Evolutionary conservation across 2,113 vertebrate species (phyloP).

Genomic region (Takifugu bimaculatus): DNA sequence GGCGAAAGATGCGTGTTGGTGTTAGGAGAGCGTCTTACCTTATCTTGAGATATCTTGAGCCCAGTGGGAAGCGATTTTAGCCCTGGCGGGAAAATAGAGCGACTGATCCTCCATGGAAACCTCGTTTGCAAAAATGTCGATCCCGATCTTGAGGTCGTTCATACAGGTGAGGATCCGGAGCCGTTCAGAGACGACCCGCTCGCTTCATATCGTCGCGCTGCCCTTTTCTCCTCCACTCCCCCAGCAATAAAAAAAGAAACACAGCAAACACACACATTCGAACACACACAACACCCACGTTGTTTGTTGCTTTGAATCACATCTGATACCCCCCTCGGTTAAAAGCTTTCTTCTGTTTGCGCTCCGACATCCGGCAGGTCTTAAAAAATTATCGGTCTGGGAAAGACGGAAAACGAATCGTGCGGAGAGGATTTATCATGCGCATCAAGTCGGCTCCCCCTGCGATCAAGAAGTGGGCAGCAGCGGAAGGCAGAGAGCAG

Average conservation of each 20-base stretch:
- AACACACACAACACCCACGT: slow-evolving; percentile 67
- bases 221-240: slow-evolving; percentile 49
- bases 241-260: slow-evolving; percentile 20
- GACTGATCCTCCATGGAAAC: slow-evolving; percentile 62
- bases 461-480: slow-evolving; percentile 23
- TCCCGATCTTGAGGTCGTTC: slow-evolving; percentile 62
- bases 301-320: slow-evolving; percentile 59
- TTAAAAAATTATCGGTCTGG: slow-evolving; percentile 1
- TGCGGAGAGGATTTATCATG: slow-evolving; percentile 54
- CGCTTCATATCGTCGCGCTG: slow-evolving; percentile 59
- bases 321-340: slow-evolving; percentile 48
- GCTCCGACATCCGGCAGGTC: slow-evolving; percentile 31
- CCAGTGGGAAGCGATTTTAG: slow-evolving; percentile 46
- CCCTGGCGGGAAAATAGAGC: slow-evolving; percentile 43
- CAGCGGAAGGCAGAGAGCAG: slow-evolving; percentile 35
- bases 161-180: slow-evolving; percentile 58
- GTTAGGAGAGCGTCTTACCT: slow-evolving; percentile 52
- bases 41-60: slow-evolving; percentile 63
- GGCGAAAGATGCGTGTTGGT: neutral
- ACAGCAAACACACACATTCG: slow-evolving; percentile 2
- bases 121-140: slow-evolving; percentile 42
- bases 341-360: slow-evolving; percentile 35
- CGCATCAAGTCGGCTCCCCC: slow-evolving; percentile 58
- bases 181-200: slow-evolving; percentile 50
- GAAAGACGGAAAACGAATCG: slow-evolving; percentile 28